Percentiles rank a stretch among this genome's conserved stretches.
These are phyloP conservation scores for Ciconia boyciana DNA, from an alignment of 2,113 vertebrate genomes.

Conservation along the genomic window DNA sequence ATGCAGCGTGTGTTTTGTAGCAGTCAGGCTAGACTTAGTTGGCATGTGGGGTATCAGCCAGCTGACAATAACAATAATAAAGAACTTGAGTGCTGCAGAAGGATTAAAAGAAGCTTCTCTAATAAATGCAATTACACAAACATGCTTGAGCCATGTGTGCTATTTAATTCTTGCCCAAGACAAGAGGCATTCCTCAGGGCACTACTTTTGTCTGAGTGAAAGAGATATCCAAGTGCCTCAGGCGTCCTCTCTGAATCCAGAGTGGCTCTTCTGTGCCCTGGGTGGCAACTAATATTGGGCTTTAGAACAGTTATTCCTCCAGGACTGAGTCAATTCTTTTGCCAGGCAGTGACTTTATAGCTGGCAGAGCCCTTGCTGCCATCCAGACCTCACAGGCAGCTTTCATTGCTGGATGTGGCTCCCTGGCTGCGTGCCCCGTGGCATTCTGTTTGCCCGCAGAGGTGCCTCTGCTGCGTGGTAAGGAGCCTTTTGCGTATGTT, in stretches of 20 bases:
- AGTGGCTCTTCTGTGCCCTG: not conserved
- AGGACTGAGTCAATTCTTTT: not conserved
- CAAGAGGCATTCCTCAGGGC: slow-evolving; percentile 22
- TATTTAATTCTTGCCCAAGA: slow-evolving; percentile 16
- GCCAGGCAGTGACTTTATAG: not conserved
- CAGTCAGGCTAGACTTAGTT: not conserved
- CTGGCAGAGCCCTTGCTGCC: slow-evolving; percentile 12
- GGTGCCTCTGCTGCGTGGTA: not conserved
- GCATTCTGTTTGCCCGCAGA: not conserved
- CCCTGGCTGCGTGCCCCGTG: not conserved
- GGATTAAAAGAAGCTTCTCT: slow-evolving; percentile 25
- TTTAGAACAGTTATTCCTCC: not conserved
- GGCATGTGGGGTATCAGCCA: not conserved
- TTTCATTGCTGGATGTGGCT: not conserved
- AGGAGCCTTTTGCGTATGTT: not conserved
- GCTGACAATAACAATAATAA: not conserved
- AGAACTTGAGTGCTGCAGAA: not conserved
- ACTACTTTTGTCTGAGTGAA: slow-evolving; percentile 3
- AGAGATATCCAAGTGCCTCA: not conserved
- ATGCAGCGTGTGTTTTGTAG: not conserved
- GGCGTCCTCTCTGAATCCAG: not conserved
- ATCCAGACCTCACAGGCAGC: not conserved
- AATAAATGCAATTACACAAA: slow-evolving; percentile 24
- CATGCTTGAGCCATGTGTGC: not conserved
- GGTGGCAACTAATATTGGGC: not conserved